phyloP scores from a whole-genome alignment of 1,140 invertebrate genomes.

The Tetragonula clypearis region DNA sequence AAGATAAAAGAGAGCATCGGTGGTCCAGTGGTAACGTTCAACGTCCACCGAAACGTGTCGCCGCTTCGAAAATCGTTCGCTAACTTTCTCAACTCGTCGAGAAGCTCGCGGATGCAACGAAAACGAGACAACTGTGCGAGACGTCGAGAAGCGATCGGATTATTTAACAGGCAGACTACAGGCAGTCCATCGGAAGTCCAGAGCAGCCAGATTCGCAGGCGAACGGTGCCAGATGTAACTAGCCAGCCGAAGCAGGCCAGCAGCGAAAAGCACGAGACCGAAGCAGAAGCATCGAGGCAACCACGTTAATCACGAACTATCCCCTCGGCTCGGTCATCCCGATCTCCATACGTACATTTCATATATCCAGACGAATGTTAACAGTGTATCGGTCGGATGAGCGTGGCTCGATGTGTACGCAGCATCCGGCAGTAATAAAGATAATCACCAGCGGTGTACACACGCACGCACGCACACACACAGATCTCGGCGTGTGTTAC shows the following conservation, averaged over 20 bases:
- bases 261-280: neutral
- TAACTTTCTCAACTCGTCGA: too few species aligned
- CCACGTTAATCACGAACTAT: constrained; percentile 43
- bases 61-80: too few species aligned
- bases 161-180: neutral
- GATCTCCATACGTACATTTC: constrained; percentile 47
- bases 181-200: neutral
- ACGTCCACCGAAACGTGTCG: too few species aligned
- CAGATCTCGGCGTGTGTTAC: neutral
- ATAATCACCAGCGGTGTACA: constrained; percentile 49
- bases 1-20: too few species aligned
- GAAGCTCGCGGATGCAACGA: too few species aligned
- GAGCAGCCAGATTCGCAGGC: neutral
- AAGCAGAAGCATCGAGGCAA: neutral
- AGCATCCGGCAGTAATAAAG: constrained; percentile 54
- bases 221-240: neutral
- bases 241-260: neutral
- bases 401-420: constrained; percentile 18
- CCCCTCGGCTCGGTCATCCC: neutral
- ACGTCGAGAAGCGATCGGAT: neutral
- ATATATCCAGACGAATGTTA: constrained; percentile 49
- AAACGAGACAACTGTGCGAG: too few species aligned
- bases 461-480: too few species aligned
- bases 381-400: constrained; percentile 52
- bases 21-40: too few species aligned